phyloP scores from a whole-genome alignment of 30 jellyfish, hydroid and myxozoan species.

The Haliclystus octoradiatus region DNA sequence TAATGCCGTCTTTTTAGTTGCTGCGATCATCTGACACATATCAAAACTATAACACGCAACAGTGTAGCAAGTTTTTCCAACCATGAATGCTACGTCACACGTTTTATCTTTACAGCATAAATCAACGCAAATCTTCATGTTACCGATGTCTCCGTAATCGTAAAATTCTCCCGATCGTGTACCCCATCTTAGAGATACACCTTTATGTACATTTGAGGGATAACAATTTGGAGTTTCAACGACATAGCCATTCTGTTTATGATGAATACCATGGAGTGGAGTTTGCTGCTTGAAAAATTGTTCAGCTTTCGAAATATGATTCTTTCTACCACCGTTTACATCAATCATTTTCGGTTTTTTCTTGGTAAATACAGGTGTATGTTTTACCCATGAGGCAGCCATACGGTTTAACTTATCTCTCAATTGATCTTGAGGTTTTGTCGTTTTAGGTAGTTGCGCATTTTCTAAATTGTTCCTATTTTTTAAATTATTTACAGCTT shows the following conservation, averaged over 20 bases:
- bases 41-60: constrained; percentile 88
- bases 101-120: constrained; percentile 84
- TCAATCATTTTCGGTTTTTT: not conserved
- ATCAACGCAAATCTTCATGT: constrained; percentile 83
- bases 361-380: not conserved
- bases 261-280: not conserved
- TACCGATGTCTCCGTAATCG: constrained; percentile 90
- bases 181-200: constrained; percentile 85
- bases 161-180: constrained; percentile 89
- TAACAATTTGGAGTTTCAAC: constrained; percentile 60
- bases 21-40: constrained; percentile 80
- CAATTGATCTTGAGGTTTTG: not conserved
- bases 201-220: constrained; percentile 65
- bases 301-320: not conserved
- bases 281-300: not conserved
- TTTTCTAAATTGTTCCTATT: not conserved
- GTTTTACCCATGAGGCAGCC: not conserved
- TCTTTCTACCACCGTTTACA: constrained; percentile 14
- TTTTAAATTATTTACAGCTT: not conserved
- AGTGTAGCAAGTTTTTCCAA: constrained; percentile 86
- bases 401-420: not conserved
- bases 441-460: too few relatives aligned
- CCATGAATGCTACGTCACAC: constrained; percentile 95
- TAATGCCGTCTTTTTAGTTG: constrained; percentile 22
- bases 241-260: not conserved